Evolutionary conservation across 2,797 vertebrate species (phyloP).

Genomic region (Hybognathus amarus): DNA sequence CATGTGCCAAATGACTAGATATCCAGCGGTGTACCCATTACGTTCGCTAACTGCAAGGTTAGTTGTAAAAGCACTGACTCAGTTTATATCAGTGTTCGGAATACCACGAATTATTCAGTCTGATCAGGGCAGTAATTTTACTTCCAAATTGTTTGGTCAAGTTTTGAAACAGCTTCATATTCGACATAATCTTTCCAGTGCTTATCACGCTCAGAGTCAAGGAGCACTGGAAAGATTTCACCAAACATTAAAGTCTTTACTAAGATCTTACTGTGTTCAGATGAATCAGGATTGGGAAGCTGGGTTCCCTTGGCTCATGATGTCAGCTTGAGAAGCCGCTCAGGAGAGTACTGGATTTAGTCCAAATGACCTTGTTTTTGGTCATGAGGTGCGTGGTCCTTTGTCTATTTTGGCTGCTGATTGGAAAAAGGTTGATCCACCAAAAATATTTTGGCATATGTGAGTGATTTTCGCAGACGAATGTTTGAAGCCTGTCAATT

Average conservation of each 20-base stretch:
- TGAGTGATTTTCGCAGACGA: not conserved
- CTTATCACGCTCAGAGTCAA: too few relatives aligned
- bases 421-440: not conserved
- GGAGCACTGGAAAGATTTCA: not conserved
- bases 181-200: too few relatives aligned
- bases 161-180: not conserved
- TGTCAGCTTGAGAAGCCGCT: not conserved
- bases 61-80: not conserved
- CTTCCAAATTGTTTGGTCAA: not conserved
- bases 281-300: not conserved
- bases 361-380: too few relatives aligned
- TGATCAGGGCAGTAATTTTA: slow-evolving; percentile 8
- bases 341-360: not conserved
- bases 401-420: not conserved
- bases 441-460: not conserved
- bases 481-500: not conserved
- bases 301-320: not conserved
- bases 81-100: not conserved
- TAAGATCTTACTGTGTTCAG: too few relatives aligned
- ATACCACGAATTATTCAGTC: not conserved
- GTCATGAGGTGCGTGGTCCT: too few relatives aligned
- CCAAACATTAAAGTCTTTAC: too few relatives aligned
- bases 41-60: not conserved
- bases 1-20: not conserved
- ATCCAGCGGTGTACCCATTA: not conserved